Percentiles rank a stretch among this genome's conserved stretches.
Evolutionary conservation across 1,140 invertebrate species (phyloP).

Genomic region (Trialeurodes vaporariorum): DNA sequence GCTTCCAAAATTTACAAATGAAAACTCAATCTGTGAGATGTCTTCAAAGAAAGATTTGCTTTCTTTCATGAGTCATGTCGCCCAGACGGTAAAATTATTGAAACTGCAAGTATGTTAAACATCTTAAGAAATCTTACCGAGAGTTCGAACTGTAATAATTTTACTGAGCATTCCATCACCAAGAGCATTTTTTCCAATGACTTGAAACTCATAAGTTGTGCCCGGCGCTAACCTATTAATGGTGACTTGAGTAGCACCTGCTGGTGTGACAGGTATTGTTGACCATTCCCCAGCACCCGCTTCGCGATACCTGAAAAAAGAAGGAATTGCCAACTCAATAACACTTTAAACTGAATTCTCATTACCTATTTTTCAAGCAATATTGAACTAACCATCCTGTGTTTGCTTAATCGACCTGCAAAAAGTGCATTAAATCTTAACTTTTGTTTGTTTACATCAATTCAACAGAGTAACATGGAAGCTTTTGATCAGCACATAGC

Average conservation of each 20-base stretch:
- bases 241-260: conserved; percentile 77
- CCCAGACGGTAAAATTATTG: conserved; percentile 3
- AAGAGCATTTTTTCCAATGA: conserved; percentile 83
- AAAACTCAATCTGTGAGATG: too few species aligned
- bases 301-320: conserved; percentile 57
- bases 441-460: too few species aligned
- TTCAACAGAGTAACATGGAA: too few species aligned
- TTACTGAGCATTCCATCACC: conserved; percentile 93
- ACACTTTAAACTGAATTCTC: too few species aligned
- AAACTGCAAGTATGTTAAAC: not conserved
- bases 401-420: too few species aligned
- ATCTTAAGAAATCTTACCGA: conserved; percentile 51
- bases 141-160: conserved; percentile 74
- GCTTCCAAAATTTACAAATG: too few species aligned
- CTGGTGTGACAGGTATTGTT: conserved; percentile 82
- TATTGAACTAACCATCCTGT: too few species aligned
- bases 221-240: conserved; percentile 81
- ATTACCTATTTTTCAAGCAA: too few species aligned
- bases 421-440: too few species aligned
- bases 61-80: conserved; percentile 3
- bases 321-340: too few species aligned
- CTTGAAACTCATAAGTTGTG: conserved; percentile 91
- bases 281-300: conserved; percentile 74
- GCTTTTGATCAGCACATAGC: too few species aligned
- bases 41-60: not conserved